Percentiles rank a stretch among this genome's conserved stretches.
These are phyloP conservation scores for Agriotes lineatus DNA, from an alignment of 2,888 invertebrate species.

Conservation along the genomic window DNA sequence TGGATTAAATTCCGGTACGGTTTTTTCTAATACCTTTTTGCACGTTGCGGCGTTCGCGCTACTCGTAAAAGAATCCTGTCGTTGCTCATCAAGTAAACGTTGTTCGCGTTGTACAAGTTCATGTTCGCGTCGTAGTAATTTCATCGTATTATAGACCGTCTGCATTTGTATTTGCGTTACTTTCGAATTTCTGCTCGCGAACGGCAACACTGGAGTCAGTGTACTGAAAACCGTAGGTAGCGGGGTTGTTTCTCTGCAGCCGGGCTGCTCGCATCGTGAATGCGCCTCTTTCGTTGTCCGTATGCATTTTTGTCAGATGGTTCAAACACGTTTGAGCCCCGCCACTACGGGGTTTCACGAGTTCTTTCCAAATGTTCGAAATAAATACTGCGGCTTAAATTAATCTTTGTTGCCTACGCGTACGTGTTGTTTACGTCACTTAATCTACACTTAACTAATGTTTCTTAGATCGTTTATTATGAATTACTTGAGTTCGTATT, in stretches of 20 bases:
- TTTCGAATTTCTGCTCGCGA: neutral
- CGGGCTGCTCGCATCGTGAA: neutral
- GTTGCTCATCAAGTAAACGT: too few species aligned
- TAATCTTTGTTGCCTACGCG: too few species aligned
- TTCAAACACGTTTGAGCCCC: neutral
- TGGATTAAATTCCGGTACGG: neutral
- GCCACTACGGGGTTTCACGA: neutral
- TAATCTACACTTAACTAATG: too few species aligned
- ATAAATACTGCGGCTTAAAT: too few species aligned
- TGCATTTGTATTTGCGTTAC: neutral
- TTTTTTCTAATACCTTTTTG: neutral
- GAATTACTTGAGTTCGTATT: too few species aligned
- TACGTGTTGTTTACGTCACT: too few species aligned
- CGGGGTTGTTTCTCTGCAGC: neutral
- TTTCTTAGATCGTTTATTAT: too few species aligned
- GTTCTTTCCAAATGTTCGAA: too few species aligned
- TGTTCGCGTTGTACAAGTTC: neutral
- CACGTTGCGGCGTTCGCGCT: neutral
- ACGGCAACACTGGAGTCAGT: neutral
- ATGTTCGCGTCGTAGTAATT: neutral
- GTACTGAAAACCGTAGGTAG: neutral
- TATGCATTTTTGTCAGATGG: neutral
- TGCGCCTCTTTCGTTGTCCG: neutral
- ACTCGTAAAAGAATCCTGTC: neutral
- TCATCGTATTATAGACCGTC: neutral